Percentiles rank a stretch among this genome's conserved stretches.
These are phyloP conservation scores for Takifugu bimaculatus DNA, from an alignment of 2,113 vertebrate species.

Conservation along the genomic window DNA sequence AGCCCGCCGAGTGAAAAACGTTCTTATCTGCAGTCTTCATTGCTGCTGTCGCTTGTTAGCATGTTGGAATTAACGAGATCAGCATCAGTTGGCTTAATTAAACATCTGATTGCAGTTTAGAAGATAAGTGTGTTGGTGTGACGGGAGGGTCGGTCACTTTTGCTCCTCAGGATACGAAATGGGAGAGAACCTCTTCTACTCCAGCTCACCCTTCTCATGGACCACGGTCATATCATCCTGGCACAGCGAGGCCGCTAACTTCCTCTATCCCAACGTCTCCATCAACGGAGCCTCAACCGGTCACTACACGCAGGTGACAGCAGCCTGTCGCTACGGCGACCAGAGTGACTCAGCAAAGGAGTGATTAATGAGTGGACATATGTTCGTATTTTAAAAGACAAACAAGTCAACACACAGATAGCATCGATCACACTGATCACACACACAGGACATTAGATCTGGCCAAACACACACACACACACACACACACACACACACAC, in stretches of 20 bases:
- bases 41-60: constrained; percentile 21
- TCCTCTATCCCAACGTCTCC: constrained; percentile 49
- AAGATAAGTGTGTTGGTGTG: too few relatives aligned
- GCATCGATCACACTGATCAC: too few relatives aligned
- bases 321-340: background rate
- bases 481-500: too few relatives aligned
- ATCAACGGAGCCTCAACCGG: background rate
- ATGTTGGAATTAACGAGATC: constrained; percentile 19
- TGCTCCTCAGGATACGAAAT: constrained; percentile 54
- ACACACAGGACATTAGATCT: too few relatives aligned
- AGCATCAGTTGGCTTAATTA: constrained; percentile 7
- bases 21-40: constrained; percentile 31
- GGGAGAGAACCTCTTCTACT: constrained; percentile 69
- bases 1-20: background rate
- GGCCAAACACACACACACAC: too few relatives aligned
- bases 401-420: too few relatives aligned
- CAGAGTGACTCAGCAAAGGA: background rate
- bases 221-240: constrained; percentile 37
- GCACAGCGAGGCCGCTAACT: constrained; percentile 53
- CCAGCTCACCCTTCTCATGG: constrained; percentile 5
- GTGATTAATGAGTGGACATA: background rate
- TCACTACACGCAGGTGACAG: constrained; percentile 72
- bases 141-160: background rate
- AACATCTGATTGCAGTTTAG: constrained; percentile 9
- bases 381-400: too few relatives aligned